Percentiles rank a stretch among this genome's conserved stretches.
Conservation (phyloP, 2,797 vertebrate species). For the Propithecus deckenii region DNA sequence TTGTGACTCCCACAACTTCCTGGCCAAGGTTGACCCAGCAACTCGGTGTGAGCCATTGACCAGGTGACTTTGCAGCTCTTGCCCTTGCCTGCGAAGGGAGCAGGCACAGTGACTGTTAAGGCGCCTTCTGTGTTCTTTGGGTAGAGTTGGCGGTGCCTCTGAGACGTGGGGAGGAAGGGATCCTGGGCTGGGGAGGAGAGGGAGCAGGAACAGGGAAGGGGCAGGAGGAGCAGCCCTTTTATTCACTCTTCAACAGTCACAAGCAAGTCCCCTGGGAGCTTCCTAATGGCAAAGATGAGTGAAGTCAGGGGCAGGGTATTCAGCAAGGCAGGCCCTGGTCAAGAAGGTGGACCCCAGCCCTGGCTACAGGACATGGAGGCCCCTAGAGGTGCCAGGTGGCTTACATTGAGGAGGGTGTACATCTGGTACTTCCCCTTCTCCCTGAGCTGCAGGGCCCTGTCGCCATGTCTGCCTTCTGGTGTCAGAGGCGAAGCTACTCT, state of each 20-base stretch:
- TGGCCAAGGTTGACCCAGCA: no score
- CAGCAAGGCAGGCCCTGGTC: background rate
- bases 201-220: no score
- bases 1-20: background rate
- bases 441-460: no score
- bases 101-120: background rate
- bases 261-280: accelerated
- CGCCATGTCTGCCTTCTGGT: background rate
- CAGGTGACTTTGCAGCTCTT: background rate
- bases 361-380: background rate
- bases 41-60: background rate
- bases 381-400: background rate
- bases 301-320: background rate
- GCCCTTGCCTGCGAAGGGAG: accelerated
- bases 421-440: background rate
- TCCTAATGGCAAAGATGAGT: background rate
- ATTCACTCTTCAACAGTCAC: background rate
- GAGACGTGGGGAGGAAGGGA: background rate
- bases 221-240: background rate
- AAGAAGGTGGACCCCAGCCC: background rate
- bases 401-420: background rate
- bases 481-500: background rate
- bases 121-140: background rate
- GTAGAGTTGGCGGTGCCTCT: background rate
- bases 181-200: background rate